phyloP scores from a whole-genome alignment of 2,797 vertebrate genomes.

The Scleropages formosus region DNA sequence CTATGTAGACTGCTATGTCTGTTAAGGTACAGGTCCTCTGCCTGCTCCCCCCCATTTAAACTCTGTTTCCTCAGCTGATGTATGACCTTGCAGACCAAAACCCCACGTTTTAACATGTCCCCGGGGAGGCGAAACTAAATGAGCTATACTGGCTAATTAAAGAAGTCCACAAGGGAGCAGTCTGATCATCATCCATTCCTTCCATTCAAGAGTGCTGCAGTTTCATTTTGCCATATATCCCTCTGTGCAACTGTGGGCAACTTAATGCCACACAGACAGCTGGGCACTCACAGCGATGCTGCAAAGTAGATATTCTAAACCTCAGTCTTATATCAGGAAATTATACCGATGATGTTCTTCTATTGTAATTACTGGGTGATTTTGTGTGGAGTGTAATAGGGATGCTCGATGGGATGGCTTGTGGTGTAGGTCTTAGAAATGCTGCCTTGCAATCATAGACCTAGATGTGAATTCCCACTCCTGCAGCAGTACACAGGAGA shows the following conservation, averaged over 20 bases:
- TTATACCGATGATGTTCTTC: neutral
- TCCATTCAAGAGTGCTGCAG: conserved; percentile 17
- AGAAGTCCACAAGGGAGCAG: conserved; percentile 14
- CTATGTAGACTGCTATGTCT: no score
- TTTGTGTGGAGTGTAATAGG: neutral
- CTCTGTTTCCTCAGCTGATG: no score
- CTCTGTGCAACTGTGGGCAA: conserved; percentile 32
- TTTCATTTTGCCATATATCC: conserved; percentile 19
- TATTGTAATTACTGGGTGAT: neutral
- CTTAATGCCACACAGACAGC: conserved; percentile 27
- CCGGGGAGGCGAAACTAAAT: conserved; percentile 16
- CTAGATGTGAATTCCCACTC: no score
- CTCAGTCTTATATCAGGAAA: neutral
- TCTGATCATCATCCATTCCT: conserved; percentile 32
- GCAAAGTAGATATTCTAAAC: conserved; percentile 1
- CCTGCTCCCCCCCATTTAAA: no score
- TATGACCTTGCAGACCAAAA: neutral
- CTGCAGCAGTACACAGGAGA: no score
- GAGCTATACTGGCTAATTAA: conserved; percentile 29
- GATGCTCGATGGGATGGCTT: no score
- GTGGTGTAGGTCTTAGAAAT: no score
- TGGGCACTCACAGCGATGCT: conserved; percentile 5
- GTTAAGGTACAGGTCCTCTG: no score
- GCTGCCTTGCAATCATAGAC: no score
- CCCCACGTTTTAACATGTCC: neutral